These are phyloP conservation scores for Acanthurus tractus DNA, from an alignment of 2,797 vertebrate genomes.

Conservation along the genomic window DNA sequence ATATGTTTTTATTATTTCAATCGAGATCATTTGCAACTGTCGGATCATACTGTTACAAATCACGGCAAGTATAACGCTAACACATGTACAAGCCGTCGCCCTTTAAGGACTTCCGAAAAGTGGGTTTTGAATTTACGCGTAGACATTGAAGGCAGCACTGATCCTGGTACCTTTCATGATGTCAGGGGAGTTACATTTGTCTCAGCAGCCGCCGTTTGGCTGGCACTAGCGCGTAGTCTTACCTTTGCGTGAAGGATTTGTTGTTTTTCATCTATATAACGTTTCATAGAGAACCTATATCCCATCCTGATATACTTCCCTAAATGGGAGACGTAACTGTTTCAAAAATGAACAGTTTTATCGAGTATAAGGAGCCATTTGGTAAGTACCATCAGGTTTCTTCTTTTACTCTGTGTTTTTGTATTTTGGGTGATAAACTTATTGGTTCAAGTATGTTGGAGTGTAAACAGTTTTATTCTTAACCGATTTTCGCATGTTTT, in stretches of 20 bases:
- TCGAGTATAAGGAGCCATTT: constrained; percentile 73
- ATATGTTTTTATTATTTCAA: no score
- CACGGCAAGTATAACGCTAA: neutral
- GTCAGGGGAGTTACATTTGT: neutral
- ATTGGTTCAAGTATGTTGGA: neutral
- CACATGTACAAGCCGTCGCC: neutral
- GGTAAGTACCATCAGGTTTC: constrained; percentile 74
- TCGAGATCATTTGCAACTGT: no score
- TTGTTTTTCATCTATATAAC: neutral
- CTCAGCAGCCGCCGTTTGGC: constrained; percentile 49
- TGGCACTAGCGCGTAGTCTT: constrained; percentile 1
- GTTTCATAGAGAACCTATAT: neutral
- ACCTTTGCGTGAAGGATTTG: neutral
- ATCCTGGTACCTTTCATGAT: neutral
- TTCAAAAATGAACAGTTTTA: constrained; percentile 79
- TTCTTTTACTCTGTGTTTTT: neutral
- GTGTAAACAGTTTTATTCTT: neutral
- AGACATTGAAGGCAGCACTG: constrained; percentile 42
- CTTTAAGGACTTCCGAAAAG: neutral
- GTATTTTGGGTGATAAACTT: neutral
- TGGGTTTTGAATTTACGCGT: neutral
- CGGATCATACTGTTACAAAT: no score
- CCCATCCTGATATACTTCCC: neutral
- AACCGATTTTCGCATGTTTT: no score
- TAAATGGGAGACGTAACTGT: constrained; percentile 12